Evolutionary conservation across 2,888 invertebrate genomes (phyloP).

Genomic region (Malachius bipustulatus): DNA sequence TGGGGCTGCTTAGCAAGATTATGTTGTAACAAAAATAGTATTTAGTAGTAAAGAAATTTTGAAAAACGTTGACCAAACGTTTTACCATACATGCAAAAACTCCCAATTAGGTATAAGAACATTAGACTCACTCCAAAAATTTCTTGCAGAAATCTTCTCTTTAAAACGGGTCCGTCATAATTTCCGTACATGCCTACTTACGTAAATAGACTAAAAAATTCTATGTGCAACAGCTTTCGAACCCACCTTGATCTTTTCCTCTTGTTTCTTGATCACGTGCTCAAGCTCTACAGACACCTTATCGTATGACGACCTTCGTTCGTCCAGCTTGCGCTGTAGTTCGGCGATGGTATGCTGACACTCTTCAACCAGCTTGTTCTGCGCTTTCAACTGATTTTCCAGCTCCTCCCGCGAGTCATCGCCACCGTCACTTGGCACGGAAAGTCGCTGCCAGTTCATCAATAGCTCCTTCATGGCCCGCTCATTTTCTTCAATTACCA

Average conservation of each 20-base stretch:
- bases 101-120: no score
- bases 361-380: conserved; percentile 24
- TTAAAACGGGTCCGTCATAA: no score
- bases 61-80: no score
- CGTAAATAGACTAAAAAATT: no score
- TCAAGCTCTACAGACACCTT: conserved; percentile 24
- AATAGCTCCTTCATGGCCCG: conserved; percentile 25
- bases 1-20: no score
- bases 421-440: conserved; percentile 8
- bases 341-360: conserved; percentile 22
- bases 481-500: conserved; percentile 24
- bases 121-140: no score
- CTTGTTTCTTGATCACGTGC: conserved; percentile 20
- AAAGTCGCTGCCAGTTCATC: conserved; percentile 24
- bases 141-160: no score
- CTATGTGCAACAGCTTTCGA: no score
- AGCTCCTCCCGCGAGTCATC: conserved; percentile 20
- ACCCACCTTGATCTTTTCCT: conserved; percentile 25
- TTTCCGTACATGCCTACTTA: no score
- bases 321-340: conserved; percentile 26
- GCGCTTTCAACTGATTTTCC: conserved; percentile 23
- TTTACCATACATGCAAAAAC: no score
- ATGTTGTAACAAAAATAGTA: no score
- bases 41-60: no score
- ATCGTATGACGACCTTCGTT: conserved; percentile 22